These are phyloP conservation scores for Pogonocichla stellata DNA, from an alignment of 2,113 vertebrate genomes.

Conservation along the genomic window DNA sequence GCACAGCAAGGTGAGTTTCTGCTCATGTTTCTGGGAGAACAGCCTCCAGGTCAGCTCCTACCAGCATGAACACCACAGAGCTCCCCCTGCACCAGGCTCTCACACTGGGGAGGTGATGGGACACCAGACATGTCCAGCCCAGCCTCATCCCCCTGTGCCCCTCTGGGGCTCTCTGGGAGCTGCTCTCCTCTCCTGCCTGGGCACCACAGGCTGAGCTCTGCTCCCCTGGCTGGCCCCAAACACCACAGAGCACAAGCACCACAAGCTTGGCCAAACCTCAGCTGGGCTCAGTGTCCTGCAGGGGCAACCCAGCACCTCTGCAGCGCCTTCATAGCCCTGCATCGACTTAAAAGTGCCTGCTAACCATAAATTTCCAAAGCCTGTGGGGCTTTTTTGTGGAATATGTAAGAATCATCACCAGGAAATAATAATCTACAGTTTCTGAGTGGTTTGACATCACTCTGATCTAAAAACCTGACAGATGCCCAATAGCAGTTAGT, in stretches of 20 bases:
- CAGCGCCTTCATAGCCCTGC: accelerated
- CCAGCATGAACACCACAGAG: accelerated
- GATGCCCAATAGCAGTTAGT: background rate
- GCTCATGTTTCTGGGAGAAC: background rate
- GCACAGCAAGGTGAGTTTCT: background rate
- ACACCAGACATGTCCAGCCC: background rate
- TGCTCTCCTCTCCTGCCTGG: background rate
- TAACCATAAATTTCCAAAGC: background rate
- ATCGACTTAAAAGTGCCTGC: background rate
- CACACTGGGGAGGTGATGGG: background rate
- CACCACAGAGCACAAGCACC: accelerated
- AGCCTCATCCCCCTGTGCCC: background rate
- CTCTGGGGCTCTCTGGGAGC: background rate
- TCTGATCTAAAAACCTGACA: background rate
- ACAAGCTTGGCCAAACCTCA: background rate
- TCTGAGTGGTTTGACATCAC: background rate
- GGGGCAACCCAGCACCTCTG: accelerated
- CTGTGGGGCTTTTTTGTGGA: background rate
- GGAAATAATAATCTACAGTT: background rate
- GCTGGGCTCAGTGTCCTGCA: accelerated
- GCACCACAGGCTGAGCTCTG: background rate
- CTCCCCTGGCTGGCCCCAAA: background rate
- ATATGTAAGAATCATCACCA: background rate
- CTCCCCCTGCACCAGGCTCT: background rate
- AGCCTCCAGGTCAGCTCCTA: background rate